phyloP scores from a whole-genome alignment of 1,140 invertebrate genomes.

The Brachionus manjavacas region DNA sequence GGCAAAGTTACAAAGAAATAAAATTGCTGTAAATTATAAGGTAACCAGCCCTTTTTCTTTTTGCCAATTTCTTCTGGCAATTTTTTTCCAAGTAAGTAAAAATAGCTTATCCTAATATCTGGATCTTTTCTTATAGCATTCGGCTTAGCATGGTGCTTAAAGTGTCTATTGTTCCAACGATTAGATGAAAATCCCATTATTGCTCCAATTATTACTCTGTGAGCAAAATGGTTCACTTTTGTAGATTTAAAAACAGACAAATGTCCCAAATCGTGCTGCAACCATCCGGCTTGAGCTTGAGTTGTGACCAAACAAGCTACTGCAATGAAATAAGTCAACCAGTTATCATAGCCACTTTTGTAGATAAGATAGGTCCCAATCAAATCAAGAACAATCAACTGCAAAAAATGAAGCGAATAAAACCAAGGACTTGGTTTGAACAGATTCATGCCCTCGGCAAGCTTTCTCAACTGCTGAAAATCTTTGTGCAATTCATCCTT shows the following conservation, averaged over 20 bases:
- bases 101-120: slow-evolving; percentile 50
- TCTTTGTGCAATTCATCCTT: slow-evolving; percentile 30
- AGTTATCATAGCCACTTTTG: neutral
- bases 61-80: neutral
- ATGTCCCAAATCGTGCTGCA: slow-evolving; percentile 46
- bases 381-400: slow-evolving; percentile 11
- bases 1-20: slow-evolving; percentile 45
- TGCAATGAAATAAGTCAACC: slow-evolving; percentile 14
- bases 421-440: slow-evolving; percentile 11
- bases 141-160: slow-evolving; percentile 56
- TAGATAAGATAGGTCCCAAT: neutral
- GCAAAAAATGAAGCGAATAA: neutral
- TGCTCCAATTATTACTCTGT: slow-evolving; percentile 44
- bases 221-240: slow-evolving; percentile 43
- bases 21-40: slow-evolving; percentile 46
- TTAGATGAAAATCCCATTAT: slow-evolving; percentile 43
- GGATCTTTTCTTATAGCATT: slow-evolving; percentile 54
- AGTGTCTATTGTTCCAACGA: slow-evolving; percentile 57
- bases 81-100: slow-evolving; percentile 51
- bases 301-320: neutral
- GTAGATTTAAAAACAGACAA: slow-evolving; percentile 45
- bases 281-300: slow-evolving; percentile 45
- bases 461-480: neutral
- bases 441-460: neutral
- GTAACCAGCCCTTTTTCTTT: slow-evolving; percentile 45